Evolutionary conservation across 2,888 invertebrate genomes (phyloP).

Genomic region (Heliconius aoede): DNA sequence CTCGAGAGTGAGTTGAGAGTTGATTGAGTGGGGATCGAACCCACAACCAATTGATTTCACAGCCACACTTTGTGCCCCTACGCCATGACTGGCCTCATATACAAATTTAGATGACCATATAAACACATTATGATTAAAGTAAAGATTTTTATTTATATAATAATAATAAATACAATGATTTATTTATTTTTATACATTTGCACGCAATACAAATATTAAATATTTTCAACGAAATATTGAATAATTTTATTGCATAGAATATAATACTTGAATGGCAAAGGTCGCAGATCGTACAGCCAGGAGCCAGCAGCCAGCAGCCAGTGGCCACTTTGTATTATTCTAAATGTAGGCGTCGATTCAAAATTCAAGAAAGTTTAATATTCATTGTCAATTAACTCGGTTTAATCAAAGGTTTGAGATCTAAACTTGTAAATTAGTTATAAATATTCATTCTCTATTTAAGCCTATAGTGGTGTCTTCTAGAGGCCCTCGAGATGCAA

Average conservation of each 20-base stretch:
- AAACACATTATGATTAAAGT: no score
- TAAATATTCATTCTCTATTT: slow-evolving; percentile 3
- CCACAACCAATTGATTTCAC: no score
- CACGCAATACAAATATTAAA: not conserved
- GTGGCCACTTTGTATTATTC: not conserved
- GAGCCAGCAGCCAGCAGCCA: not conserved
- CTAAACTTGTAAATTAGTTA: slow-evolving; percentile 2
- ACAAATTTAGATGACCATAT: no score
- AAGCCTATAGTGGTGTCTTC: not conserved
- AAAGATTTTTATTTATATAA: no score
- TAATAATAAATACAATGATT: not conserved
- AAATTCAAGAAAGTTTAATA: not conserved
- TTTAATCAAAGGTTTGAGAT: not conserved
- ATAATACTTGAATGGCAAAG: not conserved
- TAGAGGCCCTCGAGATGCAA: not conserved
- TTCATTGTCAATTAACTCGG: not conserved
- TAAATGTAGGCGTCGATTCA: slow-evolving; percentile 5
- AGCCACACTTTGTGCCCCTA: no score
- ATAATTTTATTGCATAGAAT: no score
- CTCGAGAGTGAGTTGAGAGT: no score
- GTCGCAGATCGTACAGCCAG: slow-evolving; percentile 2
- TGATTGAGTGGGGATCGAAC: no score
- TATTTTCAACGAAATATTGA: not conserved
- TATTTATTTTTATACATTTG: not conserved
- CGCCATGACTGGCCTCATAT: no score